Base-by-base conservation (phyloP, 2,888 invertebrate genomes). In the Rugalucina vietnamica region DNA sequence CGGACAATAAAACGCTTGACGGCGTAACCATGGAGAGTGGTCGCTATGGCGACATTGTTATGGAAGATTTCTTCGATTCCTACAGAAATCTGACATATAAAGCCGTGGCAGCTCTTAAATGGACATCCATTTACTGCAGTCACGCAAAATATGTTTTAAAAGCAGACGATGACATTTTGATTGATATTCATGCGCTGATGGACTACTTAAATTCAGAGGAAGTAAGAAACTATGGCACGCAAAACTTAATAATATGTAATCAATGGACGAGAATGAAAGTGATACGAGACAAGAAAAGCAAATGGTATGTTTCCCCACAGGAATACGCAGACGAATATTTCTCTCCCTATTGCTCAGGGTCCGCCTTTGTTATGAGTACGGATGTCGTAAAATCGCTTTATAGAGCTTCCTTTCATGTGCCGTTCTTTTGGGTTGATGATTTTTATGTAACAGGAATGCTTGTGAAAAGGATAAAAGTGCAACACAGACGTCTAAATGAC, bases 371-470 rank as follows among this genome's bases (percentile, higher is more conserved):
- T 0, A 97, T 97, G 1, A 97, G 97, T 79, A 96, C 96, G 0
- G 95, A 96, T 86, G 96, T 96, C 1, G 97, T 97, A 0, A 92
- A 93, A 27, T 95, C 95, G 29, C 93, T 98, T 74, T 95, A 96
- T 32, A 93, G 95, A 2, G 96, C 96, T 71, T 97, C 97, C 0
- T 96, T 97, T 91, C 95, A 94, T 10, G 95, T 96, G n/a, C 95
- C 96, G 27, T 97, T 97, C 91, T 98, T 98, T 95, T 98, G 98
- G 98, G 98, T 98, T 83, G 98, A 98, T 93, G 98, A 98, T 93
- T 97, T 97, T 69, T 97, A 97, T 93, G 95, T 98, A 0, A 98
- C 98, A 0, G 98, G 98, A 0, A 95, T 98, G 73, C 95, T 98
- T n/a, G 93, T 93, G 0, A 88, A 91, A 65, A 89, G 89, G 32